These are phyloP conservation scores for Chydorus sphaericus DNA, from an alignment of 2,888 invertebrate genomes.

Conservation along the genomic window DNA sequence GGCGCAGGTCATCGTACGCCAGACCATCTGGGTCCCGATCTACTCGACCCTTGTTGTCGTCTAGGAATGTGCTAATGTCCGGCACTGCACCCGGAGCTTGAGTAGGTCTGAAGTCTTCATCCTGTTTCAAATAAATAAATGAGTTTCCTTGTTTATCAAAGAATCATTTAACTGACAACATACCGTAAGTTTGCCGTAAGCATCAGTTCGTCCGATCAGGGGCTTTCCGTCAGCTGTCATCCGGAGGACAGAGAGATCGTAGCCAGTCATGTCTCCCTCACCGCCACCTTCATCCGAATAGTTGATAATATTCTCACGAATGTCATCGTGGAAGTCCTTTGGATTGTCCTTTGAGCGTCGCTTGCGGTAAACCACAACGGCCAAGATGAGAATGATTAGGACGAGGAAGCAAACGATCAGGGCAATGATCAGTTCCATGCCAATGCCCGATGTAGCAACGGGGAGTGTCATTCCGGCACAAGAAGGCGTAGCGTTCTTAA, in stretches of 20 bases:
- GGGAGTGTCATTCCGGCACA: constrained; percentile 9
- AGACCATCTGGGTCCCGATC: constrained; percentile 82
- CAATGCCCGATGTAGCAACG: not conserved
- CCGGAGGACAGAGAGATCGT: constrained; percentile 67
- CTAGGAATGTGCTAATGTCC: constrained; percentile 76
- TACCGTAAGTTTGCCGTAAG: constrained; percentile 7
- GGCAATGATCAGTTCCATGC: constrained; percentile 6
- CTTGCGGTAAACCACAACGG: constrained; percentile 73
- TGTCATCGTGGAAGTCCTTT: constrained; percentile 81
- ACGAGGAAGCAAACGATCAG: constrained; percentile 27
- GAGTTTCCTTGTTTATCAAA: too few relatives aligned
- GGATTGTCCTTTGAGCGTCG: constrained; percentile 66
- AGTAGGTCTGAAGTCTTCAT: constrained; percentile 7
- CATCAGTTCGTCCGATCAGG: constrained; percentile 14
- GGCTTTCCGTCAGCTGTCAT: constrained; percentile 42
- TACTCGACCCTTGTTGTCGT: constrained; percentile 73
- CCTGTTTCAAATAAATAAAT: too few relatives aligned
- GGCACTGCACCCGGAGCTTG: constrained; percentile 25
- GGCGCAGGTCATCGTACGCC: constrained; percentile 89
- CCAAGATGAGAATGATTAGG: constrained; percentile 74
- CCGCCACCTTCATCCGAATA: constrained; percentile 98
- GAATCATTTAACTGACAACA: too few relatives aligned
- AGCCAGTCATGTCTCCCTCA: constrained; percentile 82
- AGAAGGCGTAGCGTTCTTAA: constrained; percentile 8
- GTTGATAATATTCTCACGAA: constrained; percentile 90